These are phyloP conservation scores for Ceraclea dissimilis DNA, from an alignment of 2,888 invertebrate genomes.

Conservation along the genomic window DNA sequence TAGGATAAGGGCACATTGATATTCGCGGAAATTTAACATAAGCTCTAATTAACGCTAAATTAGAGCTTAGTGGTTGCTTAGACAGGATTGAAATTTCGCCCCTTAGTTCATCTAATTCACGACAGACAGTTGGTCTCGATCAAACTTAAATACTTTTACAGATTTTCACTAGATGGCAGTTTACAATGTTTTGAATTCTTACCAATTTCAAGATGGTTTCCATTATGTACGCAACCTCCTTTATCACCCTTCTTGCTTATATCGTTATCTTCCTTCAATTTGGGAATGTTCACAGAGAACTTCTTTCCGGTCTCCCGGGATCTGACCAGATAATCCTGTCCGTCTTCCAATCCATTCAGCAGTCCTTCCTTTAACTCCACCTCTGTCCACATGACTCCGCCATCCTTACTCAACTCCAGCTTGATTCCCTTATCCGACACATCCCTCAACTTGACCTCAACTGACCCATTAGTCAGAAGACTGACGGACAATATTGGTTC, in stretches of 20 bases:
- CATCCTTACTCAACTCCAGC: constrained; percentile 39
- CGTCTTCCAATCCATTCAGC: constrained; percentile 41
- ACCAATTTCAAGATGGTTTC: constrained; percentile 20
- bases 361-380: constrained; percentile 40
- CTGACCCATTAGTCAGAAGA: constrained; percentile 43
- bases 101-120: too few relatives aligned
- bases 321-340: constrained; percentile 42
- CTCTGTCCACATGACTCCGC: constrained; percentile 37
- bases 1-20: too few relatives aligned
- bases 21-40: too few relatives aligned
- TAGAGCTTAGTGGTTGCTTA: too few relatives aligned
- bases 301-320: constrained; percentile 45
- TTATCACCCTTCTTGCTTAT: constrained; percentile 8
- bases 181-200: too few relatives aligned
- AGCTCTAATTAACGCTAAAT: too few relatives aligned
- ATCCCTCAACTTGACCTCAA: constrained; percentile 43
- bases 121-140: too few relatives aligned
- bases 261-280: constrained; percentile 12
- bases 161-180: too few relatives aligned
- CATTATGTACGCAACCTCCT: constrained; percentile 19
- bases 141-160: too few relatives aligned
- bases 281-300: constrained; percentile 36
- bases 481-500: constrained; percentile 45
- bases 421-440: constrained; percentile 39
- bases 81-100: too few relatives aligned